Evolutionary conservation across 2,888 invertebrate species (phyloP).

Genomic region (Synergus itoensis): DNA sequence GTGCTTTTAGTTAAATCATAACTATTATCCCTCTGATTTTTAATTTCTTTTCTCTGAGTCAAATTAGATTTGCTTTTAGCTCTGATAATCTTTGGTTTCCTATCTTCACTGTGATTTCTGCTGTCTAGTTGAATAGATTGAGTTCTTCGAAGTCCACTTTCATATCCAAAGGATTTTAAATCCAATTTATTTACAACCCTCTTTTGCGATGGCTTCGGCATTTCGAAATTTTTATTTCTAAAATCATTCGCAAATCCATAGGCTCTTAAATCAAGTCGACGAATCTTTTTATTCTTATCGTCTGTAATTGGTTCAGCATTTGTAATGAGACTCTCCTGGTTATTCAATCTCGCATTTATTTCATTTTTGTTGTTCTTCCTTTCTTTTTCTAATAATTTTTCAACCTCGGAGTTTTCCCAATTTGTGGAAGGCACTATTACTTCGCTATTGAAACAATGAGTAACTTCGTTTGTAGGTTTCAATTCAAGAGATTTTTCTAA

Average conservation of each 20-base stretch:
- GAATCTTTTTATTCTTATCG: constrained; percentile 61
- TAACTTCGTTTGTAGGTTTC: constrained; percentile 1
- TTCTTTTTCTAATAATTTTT: constrained; percentile 62
- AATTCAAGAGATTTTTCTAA: constrained; percentile 9
- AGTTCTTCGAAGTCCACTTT: constrained; percentile 66
- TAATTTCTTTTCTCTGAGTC: constrained; percentile 46
- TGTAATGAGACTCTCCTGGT: constrained; percentile 58
- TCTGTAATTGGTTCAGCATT: constrained; percentile 55
- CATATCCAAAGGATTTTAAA: constrained; percentile 69
- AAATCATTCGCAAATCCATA: constrained; percentile 72
- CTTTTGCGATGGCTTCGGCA: constrained; percentile 52
- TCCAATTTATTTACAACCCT: constrained; percentile 70
- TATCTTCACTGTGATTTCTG: constrained; percentile 50
- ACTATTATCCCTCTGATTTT: constrained; percentile 42
- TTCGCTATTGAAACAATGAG: constrained; percentile 30
- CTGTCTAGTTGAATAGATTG: constrained; percentile 68
- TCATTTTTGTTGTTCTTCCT: constrained; percentile 69
- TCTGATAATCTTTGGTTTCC: constrained; percentile 56
- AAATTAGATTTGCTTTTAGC: constrained; percentile 65
- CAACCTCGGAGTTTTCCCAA: constrained; percentile 44
- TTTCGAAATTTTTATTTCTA: constrained; percentile 45
- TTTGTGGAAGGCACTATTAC: neutral
- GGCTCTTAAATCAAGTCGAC: constrained; percentile 68
- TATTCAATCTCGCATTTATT: constrained; percentile 71
- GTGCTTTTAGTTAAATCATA: constrained; percentile 54